Conservation (phyloP, 2,797 vertebrate genomes). For the Rhinella marina region DNA sequence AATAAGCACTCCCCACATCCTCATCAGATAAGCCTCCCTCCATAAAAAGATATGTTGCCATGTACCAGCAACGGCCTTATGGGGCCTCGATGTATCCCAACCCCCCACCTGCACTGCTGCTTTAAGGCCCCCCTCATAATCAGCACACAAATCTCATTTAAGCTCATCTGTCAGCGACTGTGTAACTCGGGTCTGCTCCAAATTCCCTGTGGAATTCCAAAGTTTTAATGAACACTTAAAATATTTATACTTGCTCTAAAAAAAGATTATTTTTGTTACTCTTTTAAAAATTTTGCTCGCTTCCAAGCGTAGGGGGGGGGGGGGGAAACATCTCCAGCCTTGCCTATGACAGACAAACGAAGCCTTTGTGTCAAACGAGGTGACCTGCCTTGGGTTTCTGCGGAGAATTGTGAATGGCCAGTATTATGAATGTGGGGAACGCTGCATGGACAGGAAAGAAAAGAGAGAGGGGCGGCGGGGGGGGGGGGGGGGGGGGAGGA, state of each 20-base stretch:
- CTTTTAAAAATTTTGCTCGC: slow-evolving; percentile 69
- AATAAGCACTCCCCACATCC: no score
- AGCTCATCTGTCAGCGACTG: slow-evolving; percentile 75
- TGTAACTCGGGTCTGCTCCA: slow-evolving; percentile 69
- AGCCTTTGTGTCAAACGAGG: slow-evolving; percentile 70
- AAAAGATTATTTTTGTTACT: slow-evolving; percentile 65
- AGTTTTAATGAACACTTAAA: slow-evolving; percentile 68
- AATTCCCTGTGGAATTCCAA: slow-evolving; percentile 73
- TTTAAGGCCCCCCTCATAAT: slow-evolving; percentile 66
- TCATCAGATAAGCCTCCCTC: background rate
- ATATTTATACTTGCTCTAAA: slow-evolving; percentile 68
- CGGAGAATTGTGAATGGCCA: slow-evolving; percentile 69
- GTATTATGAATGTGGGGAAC: slow-evolving; percentile 70
- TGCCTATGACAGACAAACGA: slow-evolving; percentile 59
- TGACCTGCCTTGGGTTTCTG: slow-evolving; percentile 68
- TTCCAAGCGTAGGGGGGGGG: slow-evolving; percentile 65
- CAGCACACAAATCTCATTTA: slow-evolving; percentile 69
- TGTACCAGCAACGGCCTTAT: slow-evolving; percentile 61
- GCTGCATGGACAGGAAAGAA: slow-evolving; percentile 64
- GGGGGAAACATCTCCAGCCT: slow-evolving; percentile 7
- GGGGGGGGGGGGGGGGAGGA: background rate
- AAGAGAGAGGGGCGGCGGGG: slow-evolving; percentile 1
- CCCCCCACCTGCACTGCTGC: slow-evolving; percentile 73
- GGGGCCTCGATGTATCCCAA: slow-evolving; percentile 74
- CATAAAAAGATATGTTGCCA: background rate